Evolutionary conservation across 2,888 invertebrate genomes (phyloP).

Genomic region (Pimpla rufipes): DNA sequence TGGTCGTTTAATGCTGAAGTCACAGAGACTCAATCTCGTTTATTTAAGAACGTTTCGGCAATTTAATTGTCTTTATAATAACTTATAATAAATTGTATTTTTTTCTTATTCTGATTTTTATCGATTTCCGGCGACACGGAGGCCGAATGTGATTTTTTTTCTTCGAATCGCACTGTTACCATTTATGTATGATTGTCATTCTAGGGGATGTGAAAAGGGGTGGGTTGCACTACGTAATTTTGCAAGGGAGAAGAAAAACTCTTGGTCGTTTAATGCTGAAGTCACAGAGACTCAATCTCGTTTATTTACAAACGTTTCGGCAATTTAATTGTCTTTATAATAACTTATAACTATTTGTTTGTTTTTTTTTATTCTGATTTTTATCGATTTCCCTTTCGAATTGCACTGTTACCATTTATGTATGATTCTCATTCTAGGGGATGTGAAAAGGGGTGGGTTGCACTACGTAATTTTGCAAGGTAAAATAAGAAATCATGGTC

Average conservation of each 20-base stretch:
- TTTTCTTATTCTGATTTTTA: slow-evolving; percentile 53
- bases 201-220: no score
- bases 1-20: slow-evolving; percentile 40
- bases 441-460: no score
- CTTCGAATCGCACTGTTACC: background rate
- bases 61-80: slow-evolving; percentile 77
- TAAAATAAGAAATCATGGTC: slow-evolving; percentile 3
- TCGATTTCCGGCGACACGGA: background rate
- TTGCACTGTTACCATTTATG: no score
- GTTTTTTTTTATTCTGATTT: slow-evolving; percentile 57
- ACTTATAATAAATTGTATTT: slow-evolving; percentile 77
- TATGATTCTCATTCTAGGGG: no score
- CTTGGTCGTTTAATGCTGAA: slow-evolving; percentile 39
- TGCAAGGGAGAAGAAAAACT: slow-evolving; percentile 22
- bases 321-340: slow-evolving; percentile 76
- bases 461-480: no score
- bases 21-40: slow-evolving; percentile 70
- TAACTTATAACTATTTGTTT: slow-evolving; percentile 78
- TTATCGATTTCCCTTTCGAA: background rate
- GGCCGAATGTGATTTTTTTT: background rate
- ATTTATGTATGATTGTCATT: no score
- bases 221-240: no score
- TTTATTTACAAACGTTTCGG: slow-evolving; percentile 78
- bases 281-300: slow-evolving; percentile 66
- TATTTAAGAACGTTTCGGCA: slow-evolving; percentile 78